A percentile compares a stretch with the other conserved stretches of the same genome.
phyloP scores from a whole-genome alignment of 2,113 vertebrate genomes.

The Drymodes brunneopygia region DNA sequence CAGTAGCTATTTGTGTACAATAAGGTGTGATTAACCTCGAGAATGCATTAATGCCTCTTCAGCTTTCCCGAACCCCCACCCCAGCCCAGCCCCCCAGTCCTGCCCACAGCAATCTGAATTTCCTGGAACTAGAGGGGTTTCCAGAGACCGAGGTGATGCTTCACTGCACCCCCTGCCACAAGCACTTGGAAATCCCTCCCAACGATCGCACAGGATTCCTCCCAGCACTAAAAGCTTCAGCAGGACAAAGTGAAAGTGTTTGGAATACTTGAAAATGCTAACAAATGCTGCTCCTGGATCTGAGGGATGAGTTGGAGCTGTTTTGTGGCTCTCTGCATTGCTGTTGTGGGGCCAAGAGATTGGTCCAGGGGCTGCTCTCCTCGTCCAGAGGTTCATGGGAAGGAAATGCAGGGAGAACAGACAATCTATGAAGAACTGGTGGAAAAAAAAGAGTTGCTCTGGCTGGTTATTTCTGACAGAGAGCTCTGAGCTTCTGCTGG shows the following conservation, averaged over 20 bases:
- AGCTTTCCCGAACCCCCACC: neutral
- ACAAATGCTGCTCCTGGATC: neutral
- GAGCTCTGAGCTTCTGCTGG: neutral
- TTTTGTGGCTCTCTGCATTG: neutral
- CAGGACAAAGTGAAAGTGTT: neutral
- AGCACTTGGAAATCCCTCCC: neutral
- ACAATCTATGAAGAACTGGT: neutral
- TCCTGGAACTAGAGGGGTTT: neutral
- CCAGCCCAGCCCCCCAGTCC: rapidly evolving
- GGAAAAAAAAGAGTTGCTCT: neutral
- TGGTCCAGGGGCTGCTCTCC: neutral
- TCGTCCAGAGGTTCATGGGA: neutral
- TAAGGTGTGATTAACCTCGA: neutral
- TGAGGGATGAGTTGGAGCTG: neutral
- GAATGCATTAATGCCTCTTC: neutral
- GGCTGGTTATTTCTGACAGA: neutral
- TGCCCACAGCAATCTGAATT: neutral
- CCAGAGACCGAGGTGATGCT: neutral
- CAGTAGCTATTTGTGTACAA: neutral
- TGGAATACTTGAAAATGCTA: neutral
- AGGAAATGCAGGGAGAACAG: neutral
- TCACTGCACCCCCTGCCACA: neutral
- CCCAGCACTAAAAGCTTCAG: neutral
- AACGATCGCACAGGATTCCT: neutral
- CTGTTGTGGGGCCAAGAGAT: neutral